Base-by-base conservation (phyloP, 1,140 invertebrate genomes). In the Trichonephila clavata region DNA sequence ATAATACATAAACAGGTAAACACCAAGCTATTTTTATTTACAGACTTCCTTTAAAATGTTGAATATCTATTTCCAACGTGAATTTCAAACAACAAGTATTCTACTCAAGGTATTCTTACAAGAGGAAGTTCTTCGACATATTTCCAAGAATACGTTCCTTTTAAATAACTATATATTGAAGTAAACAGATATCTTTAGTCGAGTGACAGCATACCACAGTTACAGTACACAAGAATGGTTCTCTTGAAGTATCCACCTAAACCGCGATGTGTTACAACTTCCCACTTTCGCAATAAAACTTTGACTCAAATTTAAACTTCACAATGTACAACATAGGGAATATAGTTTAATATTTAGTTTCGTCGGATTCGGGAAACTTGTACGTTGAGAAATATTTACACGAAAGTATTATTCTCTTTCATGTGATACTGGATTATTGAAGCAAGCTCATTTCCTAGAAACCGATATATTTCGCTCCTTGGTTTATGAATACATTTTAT, bases 281-380 rank as follows among this genome's bases (percentile, higher is more conserved):
- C 7, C 16, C 4, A 77, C 16, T 63, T 39, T 77, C 71, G 71
- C 71, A 77, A 77, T 77, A 39, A 18, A 32, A 77, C 32, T 27
- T 77, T 14, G 27, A 77, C 27, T 77, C 71, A 39, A 27, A 27
- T 77, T 77, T 77, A 77, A 77, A 77, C 27, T 32, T 77, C 8
- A 77, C 71, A 77, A 18, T 7, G 71, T 32, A 77, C 1, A 18
- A 16, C 27, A 18, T 18, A 14, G 32, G 71, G 32, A 77, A 77
- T 77, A 14, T 77, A 77, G 27, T 77, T 39, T 77, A 77, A 77
- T 77, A 77, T 77, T 77, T 77, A 32, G 71, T 27, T 32, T 39
- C 32, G 27, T 27, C 32, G 27, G 27, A 14, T 77, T 32, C 32
- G 32, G 14, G 32, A 77, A 77, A 77, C 27, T 77, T 32, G 32